Evolutionary conservation across 2,888 invertebrate species (phyloP), one percentile per base, ranked within the genome.

Genomic region (Bibio marci): DNA sequence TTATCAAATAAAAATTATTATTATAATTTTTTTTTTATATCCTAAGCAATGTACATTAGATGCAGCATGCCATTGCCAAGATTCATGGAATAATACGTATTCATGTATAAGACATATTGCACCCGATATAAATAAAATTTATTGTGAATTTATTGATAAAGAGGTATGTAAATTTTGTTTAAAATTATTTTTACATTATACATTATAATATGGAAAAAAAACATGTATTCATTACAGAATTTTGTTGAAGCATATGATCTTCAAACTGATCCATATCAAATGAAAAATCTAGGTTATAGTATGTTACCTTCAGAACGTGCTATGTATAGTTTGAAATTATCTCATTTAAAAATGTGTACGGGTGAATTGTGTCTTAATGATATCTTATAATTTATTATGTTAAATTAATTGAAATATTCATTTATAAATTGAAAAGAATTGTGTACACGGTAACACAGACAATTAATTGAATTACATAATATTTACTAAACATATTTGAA

Each of bases 51-150:
- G 3, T n/a, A 4, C 3, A 18, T 22, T 22, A 4, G 66, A 70
- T 10, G 71, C 71, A 45, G 73, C 70, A 34, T 91, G 90, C 57
- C 87, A 88, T 49, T 91, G 90, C 52, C 80, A 88, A 54, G 90
- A 91, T 57, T 63, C 76, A 0, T 67, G 59, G 49, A 91, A 91
- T 56, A 91, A 91, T 54, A 86, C 88, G 0, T 91, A 75, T 51
- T 64, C 66, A 0, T 91, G 90, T 51, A 52, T 87, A n/a, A 60
- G 86, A 25, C 70, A 75, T 48, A 56, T 86, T 35, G 66, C 71
- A 0, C 50, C 62, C 37, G 45, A 48, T 8, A 47, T 49, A 5
- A 48, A 59, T 47, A 54, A 59, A 32, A 52, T 69, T 28, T 66
- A 61, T 48, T 67, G 67, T 44, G 56, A 62, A 44, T 67, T 69